Percentiles rank a stretch among this genome's conserved stretches.
Conservation (phyloP, 2,888 invertebrate species). For the Zaprionus lineosus region DNA sequence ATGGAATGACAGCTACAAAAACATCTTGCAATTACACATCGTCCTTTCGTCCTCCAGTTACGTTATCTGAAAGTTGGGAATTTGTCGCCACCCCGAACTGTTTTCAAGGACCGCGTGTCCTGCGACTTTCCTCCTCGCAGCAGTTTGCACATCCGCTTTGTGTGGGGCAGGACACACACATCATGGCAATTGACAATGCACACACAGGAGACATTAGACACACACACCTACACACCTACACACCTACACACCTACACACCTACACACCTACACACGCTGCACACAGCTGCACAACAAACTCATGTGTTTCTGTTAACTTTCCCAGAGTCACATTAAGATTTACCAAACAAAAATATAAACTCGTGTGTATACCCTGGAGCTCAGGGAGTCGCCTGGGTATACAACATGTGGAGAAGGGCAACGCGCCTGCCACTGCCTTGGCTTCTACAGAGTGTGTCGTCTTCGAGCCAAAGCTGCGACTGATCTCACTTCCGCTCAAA, state of each 20-base stretch:
- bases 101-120: constrained; percentile 36
- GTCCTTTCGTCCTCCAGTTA: constrained; percentile 22
- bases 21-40: constrained; percentile 71
- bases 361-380: background rate
- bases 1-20: constrained; percentile 36
- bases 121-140: constrained; percentile 45
- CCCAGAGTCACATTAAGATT: background rate
- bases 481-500: constrained; percentile 69
- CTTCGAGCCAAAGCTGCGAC: too few species aligned
- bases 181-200: constrained; percentile 17
- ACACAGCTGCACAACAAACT: background rate
- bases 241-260: background rate
- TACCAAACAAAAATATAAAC: background rate
- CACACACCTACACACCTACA: constrained; percentile 4
- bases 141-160: constrained; percentile 65
- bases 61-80: constrained; percentile 25
- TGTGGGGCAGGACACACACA: too few species aligned
- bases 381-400: background rate
- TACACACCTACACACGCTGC: constrained; percentile 5
- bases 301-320: too few species aligned
- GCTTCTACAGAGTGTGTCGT: too few species aligned
- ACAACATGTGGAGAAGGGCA: too few species aligned
- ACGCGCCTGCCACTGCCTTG: too few species aligned
- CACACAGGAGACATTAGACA: constrained; percentile 2
- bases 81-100: constrained; percentile 39